phyloP scores from a whole-genome alignment of 1,140 invertebrate species.

The Zophobas atratus region DNA sequence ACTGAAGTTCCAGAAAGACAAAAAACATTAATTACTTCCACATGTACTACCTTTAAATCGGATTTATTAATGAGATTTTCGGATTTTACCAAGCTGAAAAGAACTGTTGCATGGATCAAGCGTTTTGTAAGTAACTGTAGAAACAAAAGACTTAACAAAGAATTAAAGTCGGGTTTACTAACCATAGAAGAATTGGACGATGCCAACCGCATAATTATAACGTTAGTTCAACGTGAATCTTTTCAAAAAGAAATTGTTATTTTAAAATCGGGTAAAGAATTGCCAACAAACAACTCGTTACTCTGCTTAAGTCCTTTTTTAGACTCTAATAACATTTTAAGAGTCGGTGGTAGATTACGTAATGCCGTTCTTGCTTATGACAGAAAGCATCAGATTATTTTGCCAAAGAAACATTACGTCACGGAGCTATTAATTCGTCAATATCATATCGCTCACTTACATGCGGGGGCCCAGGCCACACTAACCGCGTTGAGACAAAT shows the following conservation, averaged over 20 bases:
- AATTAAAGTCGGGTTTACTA: background rate
- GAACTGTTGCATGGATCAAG: background rate
- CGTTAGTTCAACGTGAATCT: background rate
- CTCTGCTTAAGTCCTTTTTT: too few species aligned
- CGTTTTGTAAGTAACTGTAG: background rate
- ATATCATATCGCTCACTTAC: too few species aligned
- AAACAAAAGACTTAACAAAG: background rate
- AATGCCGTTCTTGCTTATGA: too few species aligned
- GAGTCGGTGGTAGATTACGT: too few species aligned
- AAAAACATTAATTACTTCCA: background rate
- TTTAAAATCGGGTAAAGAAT: background rate
- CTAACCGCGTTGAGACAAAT: background rate
- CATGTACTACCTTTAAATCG: background rate
- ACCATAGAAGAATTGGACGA: background rate
- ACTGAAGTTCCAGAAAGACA: background rate
- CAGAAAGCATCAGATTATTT: too few species aligned
- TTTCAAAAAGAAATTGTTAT: background rate
- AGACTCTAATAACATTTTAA: too few species aligned
- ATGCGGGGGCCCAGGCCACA: background rate
- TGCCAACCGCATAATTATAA: background rate
- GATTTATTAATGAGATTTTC: background rate
- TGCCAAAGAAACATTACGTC: too few species aligned
- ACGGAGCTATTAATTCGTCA: too few species aligned
- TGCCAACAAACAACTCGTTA: background rate
- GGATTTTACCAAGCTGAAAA: background rate